Evolutionary conservation across 2,888 invertebrate genomes (phyloP).

Genomic region (Amiota minor): DNA sequence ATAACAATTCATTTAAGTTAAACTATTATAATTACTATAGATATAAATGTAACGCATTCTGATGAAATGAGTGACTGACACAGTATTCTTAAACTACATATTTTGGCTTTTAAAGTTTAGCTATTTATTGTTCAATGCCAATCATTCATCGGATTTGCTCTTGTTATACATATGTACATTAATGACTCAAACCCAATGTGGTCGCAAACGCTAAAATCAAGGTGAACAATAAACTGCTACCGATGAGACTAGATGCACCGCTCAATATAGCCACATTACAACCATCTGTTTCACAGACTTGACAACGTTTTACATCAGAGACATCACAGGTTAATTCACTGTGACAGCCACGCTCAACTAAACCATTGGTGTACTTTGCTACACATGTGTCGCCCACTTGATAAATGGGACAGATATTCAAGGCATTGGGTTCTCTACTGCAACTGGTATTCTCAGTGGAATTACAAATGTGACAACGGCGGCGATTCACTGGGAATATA

Average conservation of each 20-base stretch:
- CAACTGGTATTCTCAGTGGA: constrained; percentile 54
- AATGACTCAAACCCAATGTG: constrained; percentile 33
- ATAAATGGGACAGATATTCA: constrained; percentile 62
- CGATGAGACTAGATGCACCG: constrained; percentile 46
- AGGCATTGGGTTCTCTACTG: constrained; percentile 42
- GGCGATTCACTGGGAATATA: constrained; percentile 64
- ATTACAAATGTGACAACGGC: constrained; percentile 65
- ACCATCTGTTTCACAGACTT: constrained; percentile 54
- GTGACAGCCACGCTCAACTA: constrained; percentile 61
- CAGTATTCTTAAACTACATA: not conserved
- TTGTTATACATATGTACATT: not conserved
- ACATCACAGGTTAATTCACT: constrained; percentile 56
- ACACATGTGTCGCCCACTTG: constrained; percentile 59
- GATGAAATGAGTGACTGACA: not conserved
- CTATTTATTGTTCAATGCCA: not conserved
- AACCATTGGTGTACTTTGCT: constrained; percentile 35
- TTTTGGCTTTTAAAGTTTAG: not conserved
- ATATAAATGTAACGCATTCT: not conserved
- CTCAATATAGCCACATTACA: constrained; percentile 61
- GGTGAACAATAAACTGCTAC: constrained; percentile 50
- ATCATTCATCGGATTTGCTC: not conserved
- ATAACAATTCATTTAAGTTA: not conserved
- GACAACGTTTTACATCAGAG: constrained; percentile 50
- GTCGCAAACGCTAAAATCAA: constrained; percentile 49
- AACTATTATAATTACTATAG: constrained; percentile 1